These are phyloP conservation scores for Hypena proboscidalis DNA, from an alignment of 2,888 invertebrate genomes.

Conservation along the genomic window DNA sequence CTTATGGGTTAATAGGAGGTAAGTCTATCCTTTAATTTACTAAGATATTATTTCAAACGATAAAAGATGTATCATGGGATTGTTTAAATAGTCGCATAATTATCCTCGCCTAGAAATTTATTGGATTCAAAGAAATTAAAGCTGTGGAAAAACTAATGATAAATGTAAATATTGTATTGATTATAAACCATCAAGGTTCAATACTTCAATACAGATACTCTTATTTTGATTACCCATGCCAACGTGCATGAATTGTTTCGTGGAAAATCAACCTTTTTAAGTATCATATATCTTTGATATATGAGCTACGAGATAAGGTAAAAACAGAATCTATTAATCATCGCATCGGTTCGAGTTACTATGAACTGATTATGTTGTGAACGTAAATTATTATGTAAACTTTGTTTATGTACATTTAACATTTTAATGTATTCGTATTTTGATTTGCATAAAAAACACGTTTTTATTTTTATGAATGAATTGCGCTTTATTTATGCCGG, in stretches of 20 bases:
- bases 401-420: neutral
- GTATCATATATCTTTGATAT: constrained; percentile 10
- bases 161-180: too few relatives aligned
- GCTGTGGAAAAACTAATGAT: neutral
- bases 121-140: neutral
- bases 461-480: too few relatives aligned
- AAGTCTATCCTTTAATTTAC: constrained; percentile 48
- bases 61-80: too few relatives aligned
- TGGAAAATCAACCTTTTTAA: constrained; percentile 3
- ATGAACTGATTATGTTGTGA: constrained; percentile 1
- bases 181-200: too few relatives aligned
- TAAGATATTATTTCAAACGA: neutral
- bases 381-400: neutral
- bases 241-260: too few relatives aligned
- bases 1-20: constrained; percentile 97
- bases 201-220: too few relatives aligned
- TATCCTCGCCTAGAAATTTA: neutral
- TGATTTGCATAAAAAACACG: too few relatives aligned
- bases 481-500: too few relatives aligned
- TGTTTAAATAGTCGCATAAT: too few relatives aligned
- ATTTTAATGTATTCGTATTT: neutral
- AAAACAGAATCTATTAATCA: constrained; percentile 14
- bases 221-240: too few relatives aligned
- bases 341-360: constrained; percentile 1
- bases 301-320: constrained; percentile 11